These are phyloP conservation scores for Amiota communis DNA, from an alignment of 2,888 invertebrate genomes.

Conservation along the genomic window DNA sequence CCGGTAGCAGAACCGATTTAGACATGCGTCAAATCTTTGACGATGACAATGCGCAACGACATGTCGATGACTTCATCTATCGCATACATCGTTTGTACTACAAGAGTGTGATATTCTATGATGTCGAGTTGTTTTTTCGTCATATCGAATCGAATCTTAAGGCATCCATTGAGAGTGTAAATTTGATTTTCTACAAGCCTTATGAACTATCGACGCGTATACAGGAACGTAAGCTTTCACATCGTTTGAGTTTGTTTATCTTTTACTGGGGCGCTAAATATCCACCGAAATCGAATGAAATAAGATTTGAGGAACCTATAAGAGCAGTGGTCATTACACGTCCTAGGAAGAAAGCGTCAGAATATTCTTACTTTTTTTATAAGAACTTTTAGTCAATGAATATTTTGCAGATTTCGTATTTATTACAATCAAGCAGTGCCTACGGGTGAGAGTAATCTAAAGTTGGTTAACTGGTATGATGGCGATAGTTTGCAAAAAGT, in stretches of 20 bases:
- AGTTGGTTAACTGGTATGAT: conserved; percentile 84
- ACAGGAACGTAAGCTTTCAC: conserved; percentile 60
- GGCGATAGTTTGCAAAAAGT: conserved; percentile 76
- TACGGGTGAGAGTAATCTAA: conserved; percentile 76
- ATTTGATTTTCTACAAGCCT: conserved; percentile 69
- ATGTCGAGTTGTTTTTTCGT: conserved; percentile 64
- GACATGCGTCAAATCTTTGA: conserved; percentile 17
- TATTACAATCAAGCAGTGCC: conserved; percentile 83
- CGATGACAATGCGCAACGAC: conserved; percentile 49
- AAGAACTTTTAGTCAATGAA: not conserved
- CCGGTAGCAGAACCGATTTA: conserved; percentile 5
- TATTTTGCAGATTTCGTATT: conserved; percentile 77
- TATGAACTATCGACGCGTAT: conserved; percentile 60
- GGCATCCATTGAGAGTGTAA: conserved; percentile 70
- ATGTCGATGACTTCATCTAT: conserved; percentile 69
- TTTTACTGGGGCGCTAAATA: conserved; percentile 79
- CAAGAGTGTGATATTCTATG: conserved; percentile 68
- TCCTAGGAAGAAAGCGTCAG: conserved; percentile 69
- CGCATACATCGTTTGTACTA: conserved; percentile 64
- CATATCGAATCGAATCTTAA: conserved; percentile 66
- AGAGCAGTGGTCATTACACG: conserved; percentile 80
- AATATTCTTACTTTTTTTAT: not conserved
- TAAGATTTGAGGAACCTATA: conserved; percentile 71
- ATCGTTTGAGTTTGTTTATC: conserved; percentile 76
- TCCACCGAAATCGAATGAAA: conserved; percentile 71